A percentile compares a stretch with the other conserved stretches of the same genome.
Evolutionary conservation across 2,797 vertebrate species (phyloP).

Genomic region (Catharus ustulatus): DNA sequence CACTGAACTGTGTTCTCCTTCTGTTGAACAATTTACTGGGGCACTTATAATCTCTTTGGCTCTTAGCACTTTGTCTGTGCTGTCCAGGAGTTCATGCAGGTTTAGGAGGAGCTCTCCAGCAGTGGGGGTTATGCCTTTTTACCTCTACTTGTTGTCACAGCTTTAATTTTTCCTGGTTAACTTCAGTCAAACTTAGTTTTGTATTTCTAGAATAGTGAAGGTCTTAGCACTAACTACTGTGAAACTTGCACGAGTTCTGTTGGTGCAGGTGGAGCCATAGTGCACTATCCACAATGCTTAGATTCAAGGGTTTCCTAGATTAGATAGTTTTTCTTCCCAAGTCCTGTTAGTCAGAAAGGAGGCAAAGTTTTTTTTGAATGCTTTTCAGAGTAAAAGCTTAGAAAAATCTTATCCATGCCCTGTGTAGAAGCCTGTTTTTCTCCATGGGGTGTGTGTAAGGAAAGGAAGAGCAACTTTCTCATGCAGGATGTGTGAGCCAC

Average conservation of each 20-base stretch:
- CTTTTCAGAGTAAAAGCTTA: not conserved
- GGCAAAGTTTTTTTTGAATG: not conserved
- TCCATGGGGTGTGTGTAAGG: fast-evolving
- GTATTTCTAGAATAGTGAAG: not conserved
- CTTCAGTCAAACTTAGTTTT: not conserved
- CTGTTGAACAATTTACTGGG: not conserved
- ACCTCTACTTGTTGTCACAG: not conserved
- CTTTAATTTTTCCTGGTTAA: not conserved
- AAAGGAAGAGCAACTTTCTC: not conserved
- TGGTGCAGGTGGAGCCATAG: not conserved
- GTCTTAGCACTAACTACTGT: not conserved
- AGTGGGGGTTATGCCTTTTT: not conserved
- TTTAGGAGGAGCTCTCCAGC: not conserved
- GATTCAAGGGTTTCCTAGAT: not conserved
- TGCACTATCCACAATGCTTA: fast-evolving
- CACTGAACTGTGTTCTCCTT: fast-evolving
- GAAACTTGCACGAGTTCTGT: not conserved
- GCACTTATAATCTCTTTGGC: not conserved
- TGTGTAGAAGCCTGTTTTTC: not conserved
- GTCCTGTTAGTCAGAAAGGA: not conserved
- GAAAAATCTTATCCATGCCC: not conserved
- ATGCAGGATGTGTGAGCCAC: not conserved
- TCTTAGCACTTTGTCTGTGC: not conserved
- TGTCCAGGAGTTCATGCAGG: not conserved
- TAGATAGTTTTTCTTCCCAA: not conserved